A percentile compares a stretch with the other conserved stretches of the same genome.
phyloP scores from a whole-genome alignment of 2,113 vertebrate species.

The Podarcis raffonei region DNA sequence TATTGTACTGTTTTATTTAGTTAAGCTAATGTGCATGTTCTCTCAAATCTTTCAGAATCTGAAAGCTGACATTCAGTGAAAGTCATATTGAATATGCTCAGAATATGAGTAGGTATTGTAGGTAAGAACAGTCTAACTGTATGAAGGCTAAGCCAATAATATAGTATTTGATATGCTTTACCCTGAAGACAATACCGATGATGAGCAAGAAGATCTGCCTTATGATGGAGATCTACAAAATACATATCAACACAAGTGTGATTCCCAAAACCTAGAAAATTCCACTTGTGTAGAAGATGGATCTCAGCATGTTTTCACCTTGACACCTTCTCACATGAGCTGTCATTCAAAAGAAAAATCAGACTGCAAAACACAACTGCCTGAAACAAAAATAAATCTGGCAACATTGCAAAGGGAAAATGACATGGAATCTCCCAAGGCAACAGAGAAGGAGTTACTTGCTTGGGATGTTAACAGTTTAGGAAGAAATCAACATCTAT shows the following conservation, averaged over 20 bases:
- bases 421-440: not conserved
- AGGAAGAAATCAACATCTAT: conserved; percentile 14
- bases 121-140: conserved; percentile 9
- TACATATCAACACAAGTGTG: conserved; percentile 10
- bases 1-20: not conserved
- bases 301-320: conserved; percentile 19
- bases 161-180: conserved; percentile 43
- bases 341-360: conserved; percentile 17
- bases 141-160: conserved; percentile 54
- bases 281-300: conserved; percentile 3
- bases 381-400: conserved; percentile 15
- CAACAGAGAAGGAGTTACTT: conserved; percentile 10
- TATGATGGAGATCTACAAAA: conserved; percentile 68
- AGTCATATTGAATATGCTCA: not conserved
- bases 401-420: not conserved
- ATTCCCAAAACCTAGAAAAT: not conserved
- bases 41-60: conserved; percentile 45
- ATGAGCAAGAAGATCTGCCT: conserved; percentile 85
- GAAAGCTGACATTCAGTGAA: conserved; percentile 12
- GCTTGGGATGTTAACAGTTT: not conserved
- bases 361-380: conserved; percentile 2
- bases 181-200: conserved; percentile 73
- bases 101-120: conserved; percentile 30
- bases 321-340: conserved; percentile 12
- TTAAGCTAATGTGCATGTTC: not conserved